These are phyloP conservation scores for Heliothis virescens DNA, from an alignment of 1,140 invertebrate species.

Conservation along the genomic window DNA sequence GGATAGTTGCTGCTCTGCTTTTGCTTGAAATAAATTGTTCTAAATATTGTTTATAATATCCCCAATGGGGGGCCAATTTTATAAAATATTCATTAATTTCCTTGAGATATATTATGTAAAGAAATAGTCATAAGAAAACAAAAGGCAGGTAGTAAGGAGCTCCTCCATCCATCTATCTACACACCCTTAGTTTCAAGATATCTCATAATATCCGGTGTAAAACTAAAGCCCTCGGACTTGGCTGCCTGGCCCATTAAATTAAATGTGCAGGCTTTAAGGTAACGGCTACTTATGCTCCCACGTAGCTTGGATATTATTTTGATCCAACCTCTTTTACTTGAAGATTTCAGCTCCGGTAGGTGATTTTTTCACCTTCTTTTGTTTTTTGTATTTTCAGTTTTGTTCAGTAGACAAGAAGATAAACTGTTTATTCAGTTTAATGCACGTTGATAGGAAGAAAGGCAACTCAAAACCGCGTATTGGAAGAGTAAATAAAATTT, in stretches of 20 bases:
- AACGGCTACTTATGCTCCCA: slow-evolving; percentile 53
- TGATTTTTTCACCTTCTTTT: slow-evolving; percentile 31
- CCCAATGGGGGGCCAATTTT: too few relatives aligned
- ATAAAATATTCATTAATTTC: too few relatives aligned
- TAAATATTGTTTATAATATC: too few relatives aligned
- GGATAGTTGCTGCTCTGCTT: too few relatives aligned
- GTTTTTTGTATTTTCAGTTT: slow-evolving; percentile 17
- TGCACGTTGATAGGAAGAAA: too few relatives aligned
- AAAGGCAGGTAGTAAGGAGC: background rate
- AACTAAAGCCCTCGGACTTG: slow-evolving; percentile 43
- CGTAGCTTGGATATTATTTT: slow-evolving; percentile 52
- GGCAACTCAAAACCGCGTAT: too few relatives aligned
- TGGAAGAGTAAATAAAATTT: too few relatives aligned
- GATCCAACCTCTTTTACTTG: slow-evolving; percentile 54
- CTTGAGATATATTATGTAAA: background rate
- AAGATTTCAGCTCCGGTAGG: slow-evolving; percentile 37
- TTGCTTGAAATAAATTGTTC: too few relatives aligned
- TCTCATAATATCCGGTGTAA: slow-evolving; percentile 45
- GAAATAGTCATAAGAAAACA: background rate
- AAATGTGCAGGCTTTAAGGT: slow-evolving; percentile 54
- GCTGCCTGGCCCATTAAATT: slow-evolving; percentile 53
- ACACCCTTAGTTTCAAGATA: slow-evolving; percentile 28
- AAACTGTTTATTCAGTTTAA: too few relatives aligned
- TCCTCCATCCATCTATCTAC: background rate
- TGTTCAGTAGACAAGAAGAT: background rate